Evolutionary conservation across 2,797 vertebrate species (phyloP), one percentile per base, ranked within the genome.

Genomic region (Coccyzus lansbergi): DNA sequence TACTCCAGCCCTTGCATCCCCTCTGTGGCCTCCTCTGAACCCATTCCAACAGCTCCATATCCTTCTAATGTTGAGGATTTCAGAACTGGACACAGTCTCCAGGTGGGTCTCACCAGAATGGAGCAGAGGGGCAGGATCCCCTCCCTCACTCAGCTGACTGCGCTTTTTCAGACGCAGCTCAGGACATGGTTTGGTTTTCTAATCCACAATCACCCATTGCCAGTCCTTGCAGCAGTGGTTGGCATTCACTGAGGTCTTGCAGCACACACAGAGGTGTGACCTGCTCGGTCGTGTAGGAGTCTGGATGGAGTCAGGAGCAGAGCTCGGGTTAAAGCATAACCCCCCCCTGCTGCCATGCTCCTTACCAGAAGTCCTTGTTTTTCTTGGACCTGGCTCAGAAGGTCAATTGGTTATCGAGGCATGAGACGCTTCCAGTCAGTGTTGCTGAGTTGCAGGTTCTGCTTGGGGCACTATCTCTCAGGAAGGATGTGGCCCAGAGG

Each of bases 271-370:
- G 77, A 46, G 36, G 71, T 22, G 42, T 2, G 34, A 33, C 5
- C 29, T 34, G 67, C 67, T 28, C 1, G 1, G 51, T 0, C 17
- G 69, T 70, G 70, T 7, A 59, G 65, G 46, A n/a, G 42, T 49
- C 2, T 0, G 0, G 52, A 25, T 42, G 44, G 83, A 56, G 17
- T n/a, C 16, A 11, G 55, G 82, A 34, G 17, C 38, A 59, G 38
- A 71, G 85, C 51, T 42, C 0, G 2, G 56, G 92, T 96, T 96
- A 94, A 96, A 95, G 75, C 84, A 3, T 84, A 94, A 93, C 88
- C 75, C 22, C 75, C 22, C 38, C 12, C 62, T 24, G 12, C 70
- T 51, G 81, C 80, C 5, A 0, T 16, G 60, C 56, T 65, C 2
- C 0, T 38, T 9, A 49, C 70, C 62, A 28, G 56, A 10, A 36